Evolutionary conservation across 2,113 vertebrate species (phyloP).

Genomic region (Gallinago paraguaiae): DNA sequence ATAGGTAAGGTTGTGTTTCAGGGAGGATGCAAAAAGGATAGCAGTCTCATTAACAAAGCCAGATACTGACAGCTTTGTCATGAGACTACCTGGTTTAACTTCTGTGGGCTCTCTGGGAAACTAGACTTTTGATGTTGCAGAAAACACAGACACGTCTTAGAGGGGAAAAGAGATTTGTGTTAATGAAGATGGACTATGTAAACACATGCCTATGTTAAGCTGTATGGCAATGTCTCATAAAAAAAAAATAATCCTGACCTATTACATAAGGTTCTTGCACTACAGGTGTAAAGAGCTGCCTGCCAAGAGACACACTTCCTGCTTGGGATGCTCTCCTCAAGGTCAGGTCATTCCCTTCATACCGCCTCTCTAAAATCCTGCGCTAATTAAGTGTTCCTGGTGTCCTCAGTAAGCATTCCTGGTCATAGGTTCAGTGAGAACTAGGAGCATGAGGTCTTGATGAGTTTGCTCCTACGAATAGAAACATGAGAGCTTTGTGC

Average conservation of each 20-base stretch:
- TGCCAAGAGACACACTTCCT: rapidly evolving
- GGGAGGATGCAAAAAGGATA: neutral
- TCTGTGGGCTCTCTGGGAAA: neutral
- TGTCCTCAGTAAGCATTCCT: too few relatives aligned
- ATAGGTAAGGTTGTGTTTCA: neutral
- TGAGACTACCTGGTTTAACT: neutral
- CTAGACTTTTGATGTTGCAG: neutral
- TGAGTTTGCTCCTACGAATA: neutral
- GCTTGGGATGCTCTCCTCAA: neutral
- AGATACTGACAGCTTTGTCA: neutral
- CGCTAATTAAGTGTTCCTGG: neutral
- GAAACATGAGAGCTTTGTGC: rapidly evolving
- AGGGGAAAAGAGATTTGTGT: neutral
- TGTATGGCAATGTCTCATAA: neutral
- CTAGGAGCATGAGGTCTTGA: neutral
- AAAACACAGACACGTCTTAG: neutral
- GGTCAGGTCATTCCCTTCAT: rapidly evolving
- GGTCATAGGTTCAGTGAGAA: neutral
- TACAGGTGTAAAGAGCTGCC: neutral
- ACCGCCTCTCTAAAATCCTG: neutral
- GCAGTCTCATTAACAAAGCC: neutral
- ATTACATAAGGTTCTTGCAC: neutral
- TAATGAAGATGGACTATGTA: neutral
- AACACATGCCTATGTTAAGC: neutral
- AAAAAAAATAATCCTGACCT: neutral